Evolutionary conservation across 2,888 invertebrate genomes (phyloP).

Genomic region (Eupithecia tripunctaria): DNA sequence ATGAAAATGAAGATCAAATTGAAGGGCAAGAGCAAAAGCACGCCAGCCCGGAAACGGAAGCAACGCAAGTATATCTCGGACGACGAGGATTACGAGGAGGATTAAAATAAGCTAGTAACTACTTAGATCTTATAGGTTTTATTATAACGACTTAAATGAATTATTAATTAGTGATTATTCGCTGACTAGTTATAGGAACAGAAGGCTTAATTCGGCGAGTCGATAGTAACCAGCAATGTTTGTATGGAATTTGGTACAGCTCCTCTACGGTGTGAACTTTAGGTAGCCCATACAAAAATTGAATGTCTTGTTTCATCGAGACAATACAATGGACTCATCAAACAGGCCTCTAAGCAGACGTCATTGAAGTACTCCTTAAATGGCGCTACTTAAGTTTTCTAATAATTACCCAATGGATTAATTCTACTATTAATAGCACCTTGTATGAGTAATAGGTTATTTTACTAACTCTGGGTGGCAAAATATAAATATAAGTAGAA

Average conservation of each 20-base stretch:
- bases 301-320: background rate
- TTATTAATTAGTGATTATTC: conserved; percentile 2
- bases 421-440: background rate
- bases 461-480: background rate
- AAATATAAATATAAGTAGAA: conserved; percentile 2
- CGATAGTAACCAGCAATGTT: background rate
- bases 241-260: background rate
- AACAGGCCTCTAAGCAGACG: background rate
- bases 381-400: background rate
- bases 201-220: background rate
- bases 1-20: conserved; percentile 91
- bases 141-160: conserved; percentile 1
- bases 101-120: conserved; percentile 58
- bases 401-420: background rate
- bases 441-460: background rate
- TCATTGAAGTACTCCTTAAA: background rate
- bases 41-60: conserved; percentile 83
- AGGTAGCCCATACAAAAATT: background rate
- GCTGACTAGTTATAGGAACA: background rate
- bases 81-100: conserved; percentile 86
- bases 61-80: conserved; percentile 87
- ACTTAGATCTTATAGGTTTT: conserved; percentile 10
- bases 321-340: background rate
- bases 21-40: conserved; percentile 81
- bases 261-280: background rate